phyloP scores from a whole-genome alignment of 2,113 vertebrate species.

The Cottus gobio region DNA sequence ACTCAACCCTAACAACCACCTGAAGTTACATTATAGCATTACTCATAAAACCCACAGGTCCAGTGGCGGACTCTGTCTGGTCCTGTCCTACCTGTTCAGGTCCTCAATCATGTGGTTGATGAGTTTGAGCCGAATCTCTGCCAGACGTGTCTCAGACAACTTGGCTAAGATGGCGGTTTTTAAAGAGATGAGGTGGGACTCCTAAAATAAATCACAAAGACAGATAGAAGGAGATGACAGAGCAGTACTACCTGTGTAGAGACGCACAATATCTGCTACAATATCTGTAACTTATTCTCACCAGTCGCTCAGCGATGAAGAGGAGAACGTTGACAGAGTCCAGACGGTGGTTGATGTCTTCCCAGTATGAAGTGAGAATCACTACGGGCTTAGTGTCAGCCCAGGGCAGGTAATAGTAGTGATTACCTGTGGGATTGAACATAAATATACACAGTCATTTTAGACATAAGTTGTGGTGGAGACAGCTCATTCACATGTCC shows the following conservation, averaged over 20 bases:
- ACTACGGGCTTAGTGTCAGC: constrained; percentile 93
- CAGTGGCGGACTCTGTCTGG: background rate
- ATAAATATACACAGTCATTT: constrained; percentile 29
- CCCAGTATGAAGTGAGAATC: constrained; percentile 94
- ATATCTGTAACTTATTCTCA: constrained; percentile 76
- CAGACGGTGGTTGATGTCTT: constrained; percentile 94
- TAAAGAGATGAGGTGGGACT: constrained; percentile 87
- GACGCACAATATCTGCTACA: background rate
- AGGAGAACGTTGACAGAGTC: constrained; percentile 90
- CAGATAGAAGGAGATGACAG: background rate
- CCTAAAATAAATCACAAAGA: constrained; percentile 80
- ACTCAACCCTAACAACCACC: background rate
- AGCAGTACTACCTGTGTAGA: background rate
- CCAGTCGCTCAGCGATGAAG: constrained; percentile 87
- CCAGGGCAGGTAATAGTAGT: constrained; percentile 98
- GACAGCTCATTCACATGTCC: background rate
- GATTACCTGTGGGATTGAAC: constrained; percentile 86
- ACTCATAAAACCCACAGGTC: background rate
- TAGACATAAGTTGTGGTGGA: constrained; percentile 19
- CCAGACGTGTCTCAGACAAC: constrained; percentile 81
- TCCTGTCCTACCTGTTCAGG: constrained; percentile 72
- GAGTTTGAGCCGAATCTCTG: constrained; percentile 89
- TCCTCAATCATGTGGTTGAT: constrained; percentile 91
- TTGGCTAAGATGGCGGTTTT: constrained; percentile 89
- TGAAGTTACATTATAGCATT: background rate